Percentiles rank a stretch among this genome's conserved stretches.
These are phyloP conservation scores for Cyanocitta stelleri DNA, from an alignment of 2,113 vertebrate genomes.

Conservation along the genomic window DNA sequence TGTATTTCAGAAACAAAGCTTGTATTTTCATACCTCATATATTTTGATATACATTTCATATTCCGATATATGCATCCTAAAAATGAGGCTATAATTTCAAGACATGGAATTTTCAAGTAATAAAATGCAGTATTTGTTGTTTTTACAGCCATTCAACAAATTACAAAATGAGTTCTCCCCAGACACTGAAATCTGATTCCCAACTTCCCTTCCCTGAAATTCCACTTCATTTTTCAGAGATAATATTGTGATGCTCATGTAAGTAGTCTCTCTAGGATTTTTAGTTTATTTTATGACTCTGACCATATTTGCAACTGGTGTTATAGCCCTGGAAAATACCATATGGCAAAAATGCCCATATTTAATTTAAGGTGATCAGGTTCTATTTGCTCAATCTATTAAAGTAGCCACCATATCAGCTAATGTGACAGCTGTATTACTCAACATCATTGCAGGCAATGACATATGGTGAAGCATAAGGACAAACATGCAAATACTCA, in stretches of 20 bases:
- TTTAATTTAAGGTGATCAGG: background rate
- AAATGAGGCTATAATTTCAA: background rate
- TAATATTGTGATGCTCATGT: background rate
- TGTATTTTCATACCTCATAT: background rate
- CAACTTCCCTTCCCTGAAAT: background rate
- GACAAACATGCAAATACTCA: background rate
- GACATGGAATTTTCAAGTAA: background rate
- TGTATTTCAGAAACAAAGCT: background rate
- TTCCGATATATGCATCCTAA: background rate
- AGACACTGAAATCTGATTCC: background rate
- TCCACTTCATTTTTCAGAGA: background rate
- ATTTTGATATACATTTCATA: background rate
- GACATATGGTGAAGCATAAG: conserved; percentile 22
- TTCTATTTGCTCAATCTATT: background rate
- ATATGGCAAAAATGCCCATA: background rate
- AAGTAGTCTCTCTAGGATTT: background rate
- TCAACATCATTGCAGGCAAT: background rate
- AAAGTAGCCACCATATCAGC: background rate
- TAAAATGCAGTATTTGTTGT: background rate
- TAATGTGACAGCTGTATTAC: background rate
- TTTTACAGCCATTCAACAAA: background rate
- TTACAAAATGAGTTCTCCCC: background rate
- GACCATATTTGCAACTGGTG: background rate
- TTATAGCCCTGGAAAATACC: background rate
- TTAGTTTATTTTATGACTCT: background rate